Base-by-base conservation (phyloP, 2,113 vertebrate species). In the Siphamia tubifer region DNA sequence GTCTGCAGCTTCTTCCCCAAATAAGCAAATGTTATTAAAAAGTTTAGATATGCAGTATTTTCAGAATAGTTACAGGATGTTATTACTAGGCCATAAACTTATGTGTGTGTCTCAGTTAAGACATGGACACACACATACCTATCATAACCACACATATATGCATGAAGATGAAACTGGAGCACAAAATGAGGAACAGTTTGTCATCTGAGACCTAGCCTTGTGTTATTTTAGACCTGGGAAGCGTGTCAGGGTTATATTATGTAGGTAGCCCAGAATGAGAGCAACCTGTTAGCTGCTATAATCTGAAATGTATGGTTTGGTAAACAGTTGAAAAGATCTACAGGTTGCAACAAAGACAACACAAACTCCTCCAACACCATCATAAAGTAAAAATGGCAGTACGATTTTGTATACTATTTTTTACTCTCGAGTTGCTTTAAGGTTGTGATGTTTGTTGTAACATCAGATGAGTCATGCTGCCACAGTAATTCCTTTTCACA, bases 121-220 rank as follows among this genome's bases (percentile, higher is more conserved):
- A 74, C 30, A 12, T 0, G 17, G 35, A 49, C 58, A 60, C 55
- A 47, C 17, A 25, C n/a, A 49, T 23, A 70, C 62, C 15, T 52
- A 45, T 53, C 10, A 20, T n/a, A 40, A 36, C 13, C 47, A 36
- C 36, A 13, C 52, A 24, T 55, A 56, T 43, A 61, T 15, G 13
- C 24, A 47, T 25, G 62, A 53, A 54, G 68, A 74, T 48, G 25
- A 73, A 90, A 87, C 39, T 89, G 24, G 88, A 87, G 73, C 87
- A 77, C 21, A 39, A 71, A 86, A 88, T 83, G 81, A 84, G 83
- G 86, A 86, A 34, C 65, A 35, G 65, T 54, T 38, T 68, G 77
- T 87, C 89, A 78, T 87, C 80, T 83, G 89, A 90, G 89, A 90
- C 87, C 64, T 87, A 87, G 80, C 89, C 89, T 24, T 8, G 60